These are phyloP conservation scores for Dromaius novaehollandiae DNA, from an alignment of 2,113 vertebrate genomes.

Conservation along the genomic window DNA sequence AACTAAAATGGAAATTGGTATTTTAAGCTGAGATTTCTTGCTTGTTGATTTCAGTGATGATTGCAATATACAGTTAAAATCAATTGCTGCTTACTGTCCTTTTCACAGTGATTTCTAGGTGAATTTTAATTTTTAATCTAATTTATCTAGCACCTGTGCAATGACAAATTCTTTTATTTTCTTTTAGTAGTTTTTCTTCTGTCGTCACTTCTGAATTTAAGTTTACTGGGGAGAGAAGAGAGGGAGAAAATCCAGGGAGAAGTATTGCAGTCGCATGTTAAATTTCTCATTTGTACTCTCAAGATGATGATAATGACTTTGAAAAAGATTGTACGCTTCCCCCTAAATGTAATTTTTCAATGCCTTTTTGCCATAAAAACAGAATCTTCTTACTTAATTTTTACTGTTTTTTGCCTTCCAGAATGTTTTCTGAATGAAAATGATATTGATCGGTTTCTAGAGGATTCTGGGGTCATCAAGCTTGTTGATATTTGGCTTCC, in stretches of 20 bases:
- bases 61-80: background rate
- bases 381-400: background rate
- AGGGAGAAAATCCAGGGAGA: background rate
- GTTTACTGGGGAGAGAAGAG: background rate
- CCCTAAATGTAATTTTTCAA: background rate
- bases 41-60: background rate
- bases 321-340: background rate
- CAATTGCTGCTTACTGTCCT: background rate
- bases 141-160: background rate
- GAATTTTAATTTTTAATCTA: background rate
- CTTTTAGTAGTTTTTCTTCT: background rate
- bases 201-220: background rate
- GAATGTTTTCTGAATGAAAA: background rate
- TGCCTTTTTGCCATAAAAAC: background rate
- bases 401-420: background rate
- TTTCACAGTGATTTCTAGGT: background rate
- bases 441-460: background rate
- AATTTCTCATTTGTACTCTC: background rate
- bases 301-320: background rate
- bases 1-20: background rate
- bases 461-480: background rate
- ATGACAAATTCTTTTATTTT: background rate
- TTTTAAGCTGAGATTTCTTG: background rate
- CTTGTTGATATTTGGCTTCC: background rate
- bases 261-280: background rate